These are phyloP conservation scores for Drosophila erecta DNA, from an alignment of 1,140 invertebrate genomes.

Conservation along the genomic window DNA sequence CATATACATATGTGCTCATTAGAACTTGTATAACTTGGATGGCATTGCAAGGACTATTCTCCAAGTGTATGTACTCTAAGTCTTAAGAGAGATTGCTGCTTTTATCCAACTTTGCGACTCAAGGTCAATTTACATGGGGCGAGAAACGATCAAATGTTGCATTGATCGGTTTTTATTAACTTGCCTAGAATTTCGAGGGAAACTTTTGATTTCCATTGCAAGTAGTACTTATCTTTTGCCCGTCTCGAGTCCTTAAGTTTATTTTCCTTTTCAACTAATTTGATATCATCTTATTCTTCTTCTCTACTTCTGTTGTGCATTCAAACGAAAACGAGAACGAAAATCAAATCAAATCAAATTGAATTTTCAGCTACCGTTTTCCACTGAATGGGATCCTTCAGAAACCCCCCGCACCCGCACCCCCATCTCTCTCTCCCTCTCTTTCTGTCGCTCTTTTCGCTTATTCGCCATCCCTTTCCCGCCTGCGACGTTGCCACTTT, in stretches of 20 bases:
- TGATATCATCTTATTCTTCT: conserved; percentile 62
- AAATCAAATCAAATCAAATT: conserved; percentile 84
- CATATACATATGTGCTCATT: conserved; percentile 19
- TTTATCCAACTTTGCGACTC: no score
- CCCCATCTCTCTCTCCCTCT: not conserved
- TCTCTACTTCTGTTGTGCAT: conserved; percentile 60
- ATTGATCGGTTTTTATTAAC: not conserved
- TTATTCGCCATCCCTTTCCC: not conserved
- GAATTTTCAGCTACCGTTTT: conserved; percentile 71
- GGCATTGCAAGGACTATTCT: no score
- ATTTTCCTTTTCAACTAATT: conserved; percentile 78
- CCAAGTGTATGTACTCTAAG: no score
- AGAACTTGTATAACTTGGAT: no score
- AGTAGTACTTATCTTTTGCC: not conserved
- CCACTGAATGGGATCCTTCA: conserved; percentile 22
- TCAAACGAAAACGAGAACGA: conserved; percentile 82
- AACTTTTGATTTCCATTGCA: not conserved
- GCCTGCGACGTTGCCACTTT: conserved; percentile 33
- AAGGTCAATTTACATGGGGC: no score
- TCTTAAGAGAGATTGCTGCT: no score
- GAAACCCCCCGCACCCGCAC: not conserved
- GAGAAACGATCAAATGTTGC: no score
- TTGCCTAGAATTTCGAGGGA: not conserved
- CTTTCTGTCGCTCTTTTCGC: no score
- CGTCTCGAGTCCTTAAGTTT: conserved; percentile 34